Percentiles rank a stretch among this genome's conserved stretches.
Evolutionary conservation across 2,888 invertebrate species (phyloP).

Genomic region (Andrena chrysosceles): DNA sequence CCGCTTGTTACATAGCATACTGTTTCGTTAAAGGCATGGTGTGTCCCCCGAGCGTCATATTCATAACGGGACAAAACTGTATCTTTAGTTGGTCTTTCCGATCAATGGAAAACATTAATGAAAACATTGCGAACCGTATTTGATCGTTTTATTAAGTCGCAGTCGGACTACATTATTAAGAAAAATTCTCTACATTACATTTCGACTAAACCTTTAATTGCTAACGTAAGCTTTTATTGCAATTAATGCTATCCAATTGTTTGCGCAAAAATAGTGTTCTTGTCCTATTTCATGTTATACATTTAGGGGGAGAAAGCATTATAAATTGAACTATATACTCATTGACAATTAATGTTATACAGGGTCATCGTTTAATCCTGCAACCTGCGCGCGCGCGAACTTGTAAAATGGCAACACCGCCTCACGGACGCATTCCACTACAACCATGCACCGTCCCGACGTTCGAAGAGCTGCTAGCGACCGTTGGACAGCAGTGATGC

Average conservation of each 20-base stretch:
- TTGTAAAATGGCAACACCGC: too few relatives aligned
- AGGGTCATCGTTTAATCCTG: too few relatives aligned
- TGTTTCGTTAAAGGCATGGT: too few relatives aligned
- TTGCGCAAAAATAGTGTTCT: not conserved
- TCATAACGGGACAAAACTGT: not conserved
- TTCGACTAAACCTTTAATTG: constrained; percentile 34
- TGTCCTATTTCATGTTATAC: not conserved
- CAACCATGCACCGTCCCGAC: too few relatives aligned
- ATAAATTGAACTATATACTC: not conserved
- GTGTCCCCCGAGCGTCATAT: too few relatives aligned
- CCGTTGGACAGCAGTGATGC: too few relatives aligned
- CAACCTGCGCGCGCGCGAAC: too few relatives aligned
- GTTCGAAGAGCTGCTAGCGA: too few relatives aligned
- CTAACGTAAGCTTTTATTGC: constrained; percentile 20
- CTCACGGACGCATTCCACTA: too few relatives aligned
- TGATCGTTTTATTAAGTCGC: constrained; percentile 28
- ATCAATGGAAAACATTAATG: constrained; percentile 52
- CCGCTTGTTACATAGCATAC: too few relatives aligned
- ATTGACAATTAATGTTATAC: not conserved
- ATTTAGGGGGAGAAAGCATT: not conserved
- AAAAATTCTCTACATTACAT: constrained; percentile 28
- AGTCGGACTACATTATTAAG: constrained; percentile 29
- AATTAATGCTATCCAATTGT: not conserved
- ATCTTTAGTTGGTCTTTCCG: constrained; percentile 63
- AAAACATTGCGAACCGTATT: constrained; percentile 35